phyloP scores from a whole-genome alignment of 2,888 invertebrate species.

The Atherix ibis region DNA sequence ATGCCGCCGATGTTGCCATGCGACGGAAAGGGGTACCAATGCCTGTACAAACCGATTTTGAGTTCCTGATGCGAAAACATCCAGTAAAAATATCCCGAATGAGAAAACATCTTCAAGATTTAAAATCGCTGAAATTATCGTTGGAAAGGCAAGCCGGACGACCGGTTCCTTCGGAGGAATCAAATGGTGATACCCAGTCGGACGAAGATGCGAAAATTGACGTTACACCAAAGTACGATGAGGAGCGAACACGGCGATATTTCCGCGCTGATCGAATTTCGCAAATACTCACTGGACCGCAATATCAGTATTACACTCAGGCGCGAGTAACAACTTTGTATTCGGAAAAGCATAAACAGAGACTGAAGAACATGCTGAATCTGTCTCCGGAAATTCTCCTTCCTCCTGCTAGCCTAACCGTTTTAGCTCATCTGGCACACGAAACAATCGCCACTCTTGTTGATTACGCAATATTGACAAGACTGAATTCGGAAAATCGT shows the following conservation, averaged over 20 bases:
- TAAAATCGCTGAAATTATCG: slow-evolving; percentile 32
- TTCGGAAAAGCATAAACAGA: slow-evolving; percentile 37
- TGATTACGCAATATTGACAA: slow-evolving; percentile 65
- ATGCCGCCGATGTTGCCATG: slow-evolving; percentile 52
- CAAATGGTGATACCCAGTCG: slow-evolving; percentile 31
- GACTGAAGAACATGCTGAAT: slow-evolving; percentile 47
- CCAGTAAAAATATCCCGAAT: slow-evolving; percentile 59
- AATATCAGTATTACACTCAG: slow-evolving; percentile 63
- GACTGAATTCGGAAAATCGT: slow-evolving; percentile 56
- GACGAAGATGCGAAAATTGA: slow-evolving; percentile 38
- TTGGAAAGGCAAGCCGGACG: slow-evolving; percentile 25
- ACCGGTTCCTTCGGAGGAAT: slow-evolving; percentile 25
- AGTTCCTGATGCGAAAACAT: slow-evolving; percentile 71
- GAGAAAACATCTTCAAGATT: slow-evolving; percentile 51
- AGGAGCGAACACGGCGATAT: slow-evolving; percentile 27
- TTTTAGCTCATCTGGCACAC: slow-evolving; percentile 72
- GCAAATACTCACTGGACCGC: slow-evolving; percentile 37
- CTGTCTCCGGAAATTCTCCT: slow-evolving; percentile 46
- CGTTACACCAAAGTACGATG: slow-evolving; percentile 31
- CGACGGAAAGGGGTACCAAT: slow-evolving; percentile 45
- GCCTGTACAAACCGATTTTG: slow-evolving; percentile 44
- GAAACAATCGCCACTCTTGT: slow-evolving; percentile 82
- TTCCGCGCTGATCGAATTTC: slow-evolving; percentile 47
- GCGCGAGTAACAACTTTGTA: slow-evolving; percentile 62
- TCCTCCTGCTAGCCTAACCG: slow-evolving; percentile 49